phyloP scores from a whole-genome alignment of 2,113 vertebrate species.

The Athene cunicularia region DNA sequence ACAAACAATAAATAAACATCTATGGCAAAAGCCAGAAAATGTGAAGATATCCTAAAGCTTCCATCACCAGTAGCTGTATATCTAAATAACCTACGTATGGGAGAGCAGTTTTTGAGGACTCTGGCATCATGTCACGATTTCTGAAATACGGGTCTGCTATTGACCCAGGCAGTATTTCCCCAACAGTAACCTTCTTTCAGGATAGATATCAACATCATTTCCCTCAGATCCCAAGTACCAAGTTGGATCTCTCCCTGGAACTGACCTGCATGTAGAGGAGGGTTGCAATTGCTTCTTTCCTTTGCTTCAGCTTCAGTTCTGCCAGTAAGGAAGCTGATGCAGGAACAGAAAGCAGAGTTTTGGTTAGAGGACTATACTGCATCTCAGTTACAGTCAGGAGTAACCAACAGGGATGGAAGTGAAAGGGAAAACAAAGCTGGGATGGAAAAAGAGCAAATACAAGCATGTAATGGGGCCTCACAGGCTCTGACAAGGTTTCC shows the following conservation, averaged over 20 bases:
- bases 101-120: neutral
- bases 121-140: neutral
- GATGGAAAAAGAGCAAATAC: neutral
- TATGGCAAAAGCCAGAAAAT: neutral
- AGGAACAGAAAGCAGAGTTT: neutral
- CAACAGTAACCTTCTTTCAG: neutral
- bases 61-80: neutral
- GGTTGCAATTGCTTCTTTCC: neutral
- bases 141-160: neutral
- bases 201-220: neutral
- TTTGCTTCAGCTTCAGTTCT: neutral
- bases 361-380: neutral
- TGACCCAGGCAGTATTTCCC: neutral
- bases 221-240: neutral
- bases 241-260: neutral
- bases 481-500: neutral
- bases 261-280: neutral
- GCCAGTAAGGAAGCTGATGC: neutral
- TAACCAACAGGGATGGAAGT: neutral
- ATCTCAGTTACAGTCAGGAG: neutral
- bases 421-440: neutral
- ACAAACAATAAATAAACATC: neutral
- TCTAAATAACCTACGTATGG: neutral
- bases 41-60: neutral
- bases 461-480: accelerated